phyloP scores from a whole-genome alignment of 2,797 vertebrate genomes.

The Cossypha caffra region DNA sequence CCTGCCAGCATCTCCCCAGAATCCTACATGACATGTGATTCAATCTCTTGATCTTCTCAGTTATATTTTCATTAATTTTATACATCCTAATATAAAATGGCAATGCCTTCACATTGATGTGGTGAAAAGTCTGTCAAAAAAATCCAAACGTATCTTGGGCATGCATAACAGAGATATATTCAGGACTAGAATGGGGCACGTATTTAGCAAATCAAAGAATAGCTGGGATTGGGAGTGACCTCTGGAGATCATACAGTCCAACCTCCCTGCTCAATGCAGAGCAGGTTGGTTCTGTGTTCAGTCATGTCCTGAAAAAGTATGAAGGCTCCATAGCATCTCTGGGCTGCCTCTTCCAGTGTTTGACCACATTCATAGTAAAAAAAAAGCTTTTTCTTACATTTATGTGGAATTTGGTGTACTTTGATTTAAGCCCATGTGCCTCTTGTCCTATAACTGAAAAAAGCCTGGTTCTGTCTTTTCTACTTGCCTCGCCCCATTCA shows the following conservation, averaged over 20 bases:
- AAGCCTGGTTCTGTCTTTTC: neutral
- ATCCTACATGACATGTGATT: constrained; percentile 12
- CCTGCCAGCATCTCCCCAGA: constrained; percentile 24
- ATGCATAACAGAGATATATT: neutral
- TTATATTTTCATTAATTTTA: constrained; percentile 40
- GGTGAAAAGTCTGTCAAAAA: neutral
- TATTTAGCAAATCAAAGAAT: neutral
- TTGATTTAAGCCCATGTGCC: neutral
- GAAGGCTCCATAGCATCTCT: neutral
- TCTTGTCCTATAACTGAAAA: neutral
- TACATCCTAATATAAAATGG: neutral
- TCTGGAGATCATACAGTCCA: neutral
- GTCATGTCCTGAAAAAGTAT: neutral
- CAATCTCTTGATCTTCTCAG: constrained; percentile 43
- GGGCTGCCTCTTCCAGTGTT: neutral
- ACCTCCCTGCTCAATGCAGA: neutral
- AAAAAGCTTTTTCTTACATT: neutral
- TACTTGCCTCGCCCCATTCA: fast-evolving
- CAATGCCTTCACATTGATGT: neutral
- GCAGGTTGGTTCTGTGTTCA: neutral
- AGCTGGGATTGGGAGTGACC: neutral
- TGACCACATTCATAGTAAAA: neutral
- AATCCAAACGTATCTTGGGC: neutral
- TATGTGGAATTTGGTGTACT: neutral
- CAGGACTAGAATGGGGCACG: neutral